Conservation (phyloP, 1,140 invertebrate species). For the Elymnias hypermnestra region DNA sequence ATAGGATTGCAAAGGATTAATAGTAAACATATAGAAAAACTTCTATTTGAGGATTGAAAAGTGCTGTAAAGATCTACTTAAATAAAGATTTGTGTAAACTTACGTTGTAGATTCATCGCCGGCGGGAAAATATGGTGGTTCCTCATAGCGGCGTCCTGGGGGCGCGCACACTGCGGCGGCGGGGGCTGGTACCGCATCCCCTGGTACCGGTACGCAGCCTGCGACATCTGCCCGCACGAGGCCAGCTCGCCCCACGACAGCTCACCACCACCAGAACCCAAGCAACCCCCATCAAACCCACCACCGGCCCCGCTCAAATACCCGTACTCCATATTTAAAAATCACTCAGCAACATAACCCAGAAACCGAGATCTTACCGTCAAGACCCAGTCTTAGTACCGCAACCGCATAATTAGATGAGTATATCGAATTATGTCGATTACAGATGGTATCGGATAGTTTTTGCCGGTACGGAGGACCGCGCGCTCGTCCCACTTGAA, state of each 20-base stretch:
- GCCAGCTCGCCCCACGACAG: constrained; percentile 87
- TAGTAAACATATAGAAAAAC: not conserved
- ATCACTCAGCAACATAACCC: constrained; percentile 37
- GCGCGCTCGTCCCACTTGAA: constrained; percentile 73
- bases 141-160: constrained; percentile 64
- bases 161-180: constrained; percentile 66
- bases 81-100: constrained; percentile 41
- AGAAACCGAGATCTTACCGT: constrained; percentile 6
- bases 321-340: constrained; percentile 69
- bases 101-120: constrained; percentile 73
- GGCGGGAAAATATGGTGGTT: constrained; percentile 73
- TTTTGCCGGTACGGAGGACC: constrained; percentile 64
- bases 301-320: constrained; percentile 68
- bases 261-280: constrained; percentile 58
- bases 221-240: constrained; percentile 91
- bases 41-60: too few relatives aligned
- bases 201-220: constrained; percentile 83
- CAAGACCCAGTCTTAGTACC: too few relatives aligned
- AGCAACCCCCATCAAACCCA: constrained; percentile 62
- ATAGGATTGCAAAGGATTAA: too few relatives aligned
- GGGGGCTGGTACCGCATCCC: constrained; percentile 75
- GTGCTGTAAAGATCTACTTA: too few relatives aligned
- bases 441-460: constrained; percentile 69
- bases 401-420: constrained; percentile 73
- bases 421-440: constrained; percentile 73